Evolutionary conservation across 2,888 invertebrate species (phyloP).

Genomic region (Steinernema hermaphroditum): DNA sequence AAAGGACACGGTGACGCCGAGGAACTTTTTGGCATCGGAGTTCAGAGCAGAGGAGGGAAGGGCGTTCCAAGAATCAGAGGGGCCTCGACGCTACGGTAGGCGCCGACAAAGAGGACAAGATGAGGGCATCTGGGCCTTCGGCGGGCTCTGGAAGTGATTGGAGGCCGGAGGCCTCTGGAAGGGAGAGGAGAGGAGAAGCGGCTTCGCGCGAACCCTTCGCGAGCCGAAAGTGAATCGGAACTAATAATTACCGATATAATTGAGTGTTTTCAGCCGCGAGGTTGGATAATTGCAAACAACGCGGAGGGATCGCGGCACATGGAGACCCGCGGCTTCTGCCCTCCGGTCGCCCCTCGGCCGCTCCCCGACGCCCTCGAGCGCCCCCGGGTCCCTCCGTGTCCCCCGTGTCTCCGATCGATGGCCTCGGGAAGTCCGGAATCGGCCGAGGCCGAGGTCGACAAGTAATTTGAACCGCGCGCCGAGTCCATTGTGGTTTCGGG

Average conservation of each 20-base stretch:
- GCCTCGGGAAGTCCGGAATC: conserved; percentile 28
- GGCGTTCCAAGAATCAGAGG: not conserved
- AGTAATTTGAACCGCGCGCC: conserved; percentile 29
- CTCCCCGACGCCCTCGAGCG: not conserved
- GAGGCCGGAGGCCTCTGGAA: not conserved
- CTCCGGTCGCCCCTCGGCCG: not conserved
- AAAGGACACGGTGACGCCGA: conserved; percentile 5
- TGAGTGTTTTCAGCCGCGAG: conserved; percentile 29
- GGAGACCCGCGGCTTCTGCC: not conserved
- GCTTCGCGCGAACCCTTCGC: not conserved
- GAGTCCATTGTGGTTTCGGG: conserved; percentile 29
- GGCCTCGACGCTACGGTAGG: too few species aligned
- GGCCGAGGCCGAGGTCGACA: conserved; percentile 25
- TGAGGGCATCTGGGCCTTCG: too few species aligned
- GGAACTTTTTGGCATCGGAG: conserved; percentile 2
- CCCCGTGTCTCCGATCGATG: not conserved
- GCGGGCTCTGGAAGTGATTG: not conserved
- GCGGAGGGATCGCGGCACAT: not conserved
- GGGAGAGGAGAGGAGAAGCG: not conserved
- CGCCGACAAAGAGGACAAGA: too few species aligned
- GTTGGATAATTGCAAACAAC: conserved; percentile 28
- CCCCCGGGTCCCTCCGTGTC: not conserved
- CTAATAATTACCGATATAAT: conserved; percentile 28
- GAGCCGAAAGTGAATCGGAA: conserved; percentile 30
- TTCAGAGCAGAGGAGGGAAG: not conserved